Evolutionary conservation across 2,888 invertebrate genomes (phyloP), one percentile per base, ranked within the genome.

Genomic region (Nesidiocoris tenuis): DNA sequence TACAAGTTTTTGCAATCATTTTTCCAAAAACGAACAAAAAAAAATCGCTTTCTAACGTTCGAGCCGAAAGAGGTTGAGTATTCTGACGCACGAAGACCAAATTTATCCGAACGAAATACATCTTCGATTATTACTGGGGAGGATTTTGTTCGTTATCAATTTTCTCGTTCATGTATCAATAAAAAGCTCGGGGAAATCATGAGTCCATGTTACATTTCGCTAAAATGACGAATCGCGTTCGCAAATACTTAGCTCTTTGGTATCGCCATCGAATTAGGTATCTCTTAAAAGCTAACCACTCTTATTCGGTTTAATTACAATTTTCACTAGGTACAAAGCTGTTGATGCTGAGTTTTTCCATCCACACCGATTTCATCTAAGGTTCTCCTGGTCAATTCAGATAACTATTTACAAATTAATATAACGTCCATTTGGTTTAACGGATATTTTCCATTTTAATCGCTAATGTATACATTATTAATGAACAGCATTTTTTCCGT

Each of bases 201-300:
- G 39, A 39, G 5, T 39, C 39, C 39, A 39, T 39, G 3, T 39
- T 39, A 39, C 39, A 39, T 39, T 39, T 39, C 12, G 39, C 39
- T 39, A 39, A 39, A 39, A 39, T 56, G 67, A 67, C 56, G 67
- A 56, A 67, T 54, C 19, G 23, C 54, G 54, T n/a, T 67, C 56
- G 56, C 55, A 55, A 72, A 64, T 63, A 63, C 55, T 39, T 39
- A 74, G 74, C 74, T 74, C 74, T 74, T 74, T 74, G 74, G 74
- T 74, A 74, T 74, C 64, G 74, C 74, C 74, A 64, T 21, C 61
- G 39, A 39, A 39, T 39, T 39, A 39, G 39, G 39, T 39, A 39
- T 39, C 12, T 12, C 39, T 39, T 39, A 39, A 39, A 39, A 39
- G n/a, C 39, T 39, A 39, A 39, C 39, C 39, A 39, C 12, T 39